Evolutionary conservation across 2,113 vertebrate genomes (phyloP).

Genomic region (rat (Rattus norvegicus)): DNA sequence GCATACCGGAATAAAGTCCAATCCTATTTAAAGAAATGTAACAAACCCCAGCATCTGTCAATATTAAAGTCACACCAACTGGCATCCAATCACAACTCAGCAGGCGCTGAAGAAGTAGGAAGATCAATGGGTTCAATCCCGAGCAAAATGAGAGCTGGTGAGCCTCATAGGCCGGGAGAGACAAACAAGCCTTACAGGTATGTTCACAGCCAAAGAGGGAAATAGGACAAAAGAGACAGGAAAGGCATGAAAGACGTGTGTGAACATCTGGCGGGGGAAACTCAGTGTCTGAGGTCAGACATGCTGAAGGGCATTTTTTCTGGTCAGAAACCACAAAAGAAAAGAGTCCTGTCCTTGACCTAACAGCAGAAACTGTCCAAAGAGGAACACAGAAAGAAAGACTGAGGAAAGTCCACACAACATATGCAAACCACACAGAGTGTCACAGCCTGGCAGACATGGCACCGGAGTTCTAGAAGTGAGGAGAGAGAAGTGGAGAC

Average conservation of each 20-base stretch:
- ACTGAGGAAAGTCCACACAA: neutral
- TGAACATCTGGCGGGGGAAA: neutral
- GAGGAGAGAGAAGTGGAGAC: neutral
- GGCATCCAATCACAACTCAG: constrained; percentile 31
- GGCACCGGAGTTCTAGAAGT: neutral
- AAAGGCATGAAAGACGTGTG: neutral
- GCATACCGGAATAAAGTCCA: constrained; percentile 27
- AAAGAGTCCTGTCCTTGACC: neutral
- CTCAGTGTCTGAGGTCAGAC: neutral
- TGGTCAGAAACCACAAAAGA: neutral
- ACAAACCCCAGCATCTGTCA: constrained; percentile 48
- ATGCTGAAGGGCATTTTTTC: neutral
- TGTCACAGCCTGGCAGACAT: neutral
- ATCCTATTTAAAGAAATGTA: constrained; percentile 52
- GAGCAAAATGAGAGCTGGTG: neutral
- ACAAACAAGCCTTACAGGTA: neutral
- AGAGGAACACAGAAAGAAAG: neutral
- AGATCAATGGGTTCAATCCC: neutral
- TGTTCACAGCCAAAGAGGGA: neutral
- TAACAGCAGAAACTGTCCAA: neutral
- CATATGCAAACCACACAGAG: neutral
- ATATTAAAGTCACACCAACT: neutral
- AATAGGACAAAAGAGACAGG: neutral
- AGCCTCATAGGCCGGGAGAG: neutral
- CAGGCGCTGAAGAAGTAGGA: constrained; percentile 53